Base-by-base conservation (phyloP, 2,888 invertebrate genomes). In the Athalia cordata region DNA sequence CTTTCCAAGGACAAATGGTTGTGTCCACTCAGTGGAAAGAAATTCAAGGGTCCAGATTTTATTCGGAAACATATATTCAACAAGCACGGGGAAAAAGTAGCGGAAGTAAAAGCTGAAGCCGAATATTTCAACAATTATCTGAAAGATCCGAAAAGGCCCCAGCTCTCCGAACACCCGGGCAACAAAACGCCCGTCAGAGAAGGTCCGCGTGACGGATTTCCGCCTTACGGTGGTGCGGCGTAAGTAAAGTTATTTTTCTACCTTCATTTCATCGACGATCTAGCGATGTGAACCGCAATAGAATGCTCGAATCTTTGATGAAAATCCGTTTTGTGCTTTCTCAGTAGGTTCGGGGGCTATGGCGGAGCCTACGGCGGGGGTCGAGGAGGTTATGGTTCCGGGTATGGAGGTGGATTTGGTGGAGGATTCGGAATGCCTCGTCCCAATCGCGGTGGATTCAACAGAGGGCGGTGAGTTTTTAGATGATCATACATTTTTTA, bases 41-140 rank as follows among this genome's bases (percentile, higher is more conserved):
- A 99, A 90, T 99, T 99, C 91, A 99, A 99, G 90, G 96, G 99
- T 0, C 99, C 99, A 0, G 99, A 99, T 89, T 99, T 99, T 91
- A 98, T 99, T 50, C 94, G 98, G 80, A 99, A 99, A 89, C 99
- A 99, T 89, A 98, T 99, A 82, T 96, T 97, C 88, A 99, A 99
- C 90, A 99, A 99, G 88, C 99, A 99, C 87, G 95, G 91, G 0
- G 99, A 99, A 87, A 99, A 99, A 91, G 95, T 99, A 64, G 97
- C 99, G 59, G 99, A 99, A 91, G 99, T 99, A 0, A 96, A 96
- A 82, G 97, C 97, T 86, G 99, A 99, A 92, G 99, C 98, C 78
- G 94, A 97, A 85, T 99, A 98, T 91, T 99, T 99, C 92, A 99
- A 99, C 91, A 98, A 98, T 90, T 99, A 99, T 91, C 91, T 96